These are phyloP conservation scores for Lamprotornis superbus DNA, from an alignment of 2,113 vertebrate genomes.

Conservation along the genomic window DNA sequence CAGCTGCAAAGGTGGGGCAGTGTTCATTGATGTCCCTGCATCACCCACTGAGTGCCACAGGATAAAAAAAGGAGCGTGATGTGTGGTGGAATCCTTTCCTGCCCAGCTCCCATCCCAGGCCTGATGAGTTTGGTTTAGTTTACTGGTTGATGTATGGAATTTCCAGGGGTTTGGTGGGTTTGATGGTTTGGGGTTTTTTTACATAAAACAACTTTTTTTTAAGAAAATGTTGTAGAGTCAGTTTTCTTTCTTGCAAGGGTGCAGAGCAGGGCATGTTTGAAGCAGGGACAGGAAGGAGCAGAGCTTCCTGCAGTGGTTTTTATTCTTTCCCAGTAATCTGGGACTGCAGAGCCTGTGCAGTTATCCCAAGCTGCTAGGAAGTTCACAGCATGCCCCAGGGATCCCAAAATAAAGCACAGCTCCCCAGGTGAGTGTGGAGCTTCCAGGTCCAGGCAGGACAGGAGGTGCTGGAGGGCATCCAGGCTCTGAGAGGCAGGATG, in stretches of 20 bases:
- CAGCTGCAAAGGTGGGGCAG: not conserved
- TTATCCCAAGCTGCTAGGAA: slow-evolving; percentile 52
- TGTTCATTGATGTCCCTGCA: not conserved
- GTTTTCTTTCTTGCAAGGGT: not conserved
- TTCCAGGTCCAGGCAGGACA: slow-evolving; percentile 47
- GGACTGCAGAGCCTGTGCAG: not conserved
- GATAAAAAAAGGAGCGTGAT: not conserved
- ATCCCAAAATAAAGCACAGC: slow-evolving; percentile 42
- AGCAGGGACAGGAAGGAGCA: not conserved
- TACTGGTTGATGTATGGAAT: not conserved
- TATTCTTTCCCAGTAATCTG: not conserved
- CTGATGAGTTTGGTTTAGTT: not conserved
- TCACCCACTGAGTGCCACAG: accelerated
- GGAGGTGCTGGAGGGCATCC: not conserved
- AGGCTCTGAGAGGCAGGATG: not conserved
- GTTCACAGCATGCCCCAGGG: slow-evolving; percentile 56
- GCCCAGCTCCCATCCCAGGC: not conserved
- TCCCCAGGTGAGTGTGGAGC: slow-evolving; percentile 54
- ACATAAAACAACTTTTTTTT: not conserved
- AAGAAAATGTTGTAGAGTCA: not conserved
- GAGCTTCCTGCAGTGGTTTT: not conserved
- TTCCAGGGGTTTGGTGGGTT: not conserved
- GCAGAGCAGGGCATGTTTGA: accelerated
- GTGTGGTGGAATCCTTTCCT: not conserved
- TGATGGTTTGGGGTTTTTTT: not conserved